Evolutionary conservation across 2,797 vertebrate species (phyloP).

Genomic region (Micrastur ruficollis): DNA sequence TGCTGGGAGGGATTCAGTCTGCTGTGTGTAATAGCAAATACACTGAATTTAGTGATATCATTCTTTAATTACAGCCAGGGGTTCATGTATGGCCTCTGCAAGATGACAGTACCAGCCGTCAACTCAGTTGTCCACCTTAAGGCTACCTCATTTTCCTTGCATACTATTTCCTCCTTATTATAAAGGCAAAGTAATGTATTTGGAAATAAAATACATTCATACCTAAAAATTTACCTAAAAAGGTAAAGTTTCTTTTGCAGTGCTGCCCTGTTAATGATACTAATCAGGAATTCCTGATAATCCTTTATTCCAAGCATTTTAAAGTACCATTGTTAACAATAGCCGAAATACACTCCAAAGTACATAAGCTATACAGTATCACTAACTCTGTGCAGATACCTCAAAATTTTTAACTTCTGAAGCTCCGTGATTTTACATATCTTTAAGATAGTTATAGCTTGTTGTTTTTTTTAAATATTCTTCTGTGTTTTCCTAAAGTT

Average conservation of each 20-base stretch:
- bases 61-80: background rate
- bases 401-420: background rate
- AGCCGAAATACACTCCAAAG: background rate
- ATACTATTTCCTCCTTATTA: background rate
- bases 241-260: background rate
- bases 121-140: background rate
- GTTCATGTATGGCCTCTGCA: background rate
- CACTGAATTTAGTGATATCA: background rate
- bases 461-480: background rate
- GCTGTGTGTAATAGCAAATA: background rate
- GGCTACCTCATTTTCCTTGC: background rate
- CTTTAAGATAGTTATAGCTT: background rate
- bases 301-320: background rate
- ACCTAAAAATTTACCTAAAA: background rate
- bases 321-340: background rate
- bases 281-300: background rate
- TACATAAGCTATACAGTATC: background rate
- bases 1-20: background rate
- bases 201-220: background rate
- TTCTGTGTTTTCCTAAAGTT: background rate
- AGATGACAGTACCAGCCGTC: background rate
- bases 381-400: accelerated
- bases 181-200: background rate
- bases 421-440: background rate
- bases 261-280: background rate